A percentile compares a stretch with the other conserved stretches of the same genome.
Evolutionary conservation across 2,797 vertebrate species (phyloP).

Genomic region (Notolabrus celidotus): DNA sequence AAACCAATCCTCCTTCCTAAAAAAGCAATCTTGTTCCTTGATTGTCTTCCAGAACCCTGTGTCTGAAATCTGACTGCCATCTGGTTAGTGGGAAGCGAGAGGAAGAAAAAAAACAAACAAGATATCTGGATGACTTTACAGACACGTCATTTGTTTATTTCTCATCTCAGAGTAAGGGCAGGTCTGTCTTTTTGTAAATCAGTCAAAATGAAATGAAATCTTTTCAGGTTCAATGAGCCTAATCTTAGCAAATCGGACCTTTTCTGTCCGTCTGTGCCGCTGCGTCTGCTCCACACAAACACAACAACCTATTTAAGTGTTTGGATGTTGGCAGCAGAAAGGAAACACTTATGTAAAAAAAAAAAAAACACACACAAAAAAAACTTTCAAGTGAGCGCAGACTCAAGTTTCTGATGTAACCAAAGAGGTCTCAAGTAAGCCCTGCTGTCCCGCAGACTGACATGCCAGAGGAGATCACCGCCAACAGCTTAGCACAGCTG

Average conservation of each 20-base stretch:
- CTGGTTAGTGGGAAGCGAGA: conserved; percentile 74
- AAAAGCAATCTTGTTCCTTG: conserved; percentile 82
- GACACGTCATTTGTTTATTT: conserved; percentile 68
- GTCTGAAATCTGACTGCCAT: conserved; percentile 82
- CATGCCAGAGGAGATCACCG: conserved; percentile 58
- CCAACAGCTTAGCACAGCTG: conserved; percentile 71
- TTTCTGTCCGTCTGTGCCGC: conserved; percentile 12
- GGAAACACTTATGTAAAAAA: conserved; percentile 11
- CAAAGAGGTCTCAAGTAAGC: conserved; percentile 59
- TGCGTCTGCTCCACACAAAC: conserved; percentile 26
- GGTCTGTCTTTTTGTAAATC: conserved; percentile 22
- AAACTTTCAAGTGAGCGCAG: conserved; percentile 26
- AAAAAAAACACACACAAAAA: no score
- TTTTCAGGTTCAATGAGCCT: conserved; percentile 21
- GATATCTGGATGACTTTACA: conserved; percentile 71
- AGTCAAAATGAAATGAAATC: conserved; percentile 29
- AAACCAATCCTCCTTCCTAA: conserved; percentile 74
- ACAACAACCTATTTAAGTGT: conserved; percentile 17
- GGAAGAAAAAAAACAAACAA: conserved; percentile 35
- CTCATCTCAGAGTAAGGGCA: conserved; percentile 33
- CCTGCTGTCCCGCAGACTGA: conserved; percentile 53
- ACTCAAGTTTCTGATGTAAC: conserved; percentile 61
- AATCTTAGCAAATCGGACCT: conserved; percentile 17
- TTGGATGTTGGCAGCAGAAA: conserved; percentile 32
- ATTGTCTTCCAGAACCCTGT: conserved; percentile 80